Conservation (phyloP, 2,888 invertebrate genomes). For the Apotomis turbidana region DNA sequence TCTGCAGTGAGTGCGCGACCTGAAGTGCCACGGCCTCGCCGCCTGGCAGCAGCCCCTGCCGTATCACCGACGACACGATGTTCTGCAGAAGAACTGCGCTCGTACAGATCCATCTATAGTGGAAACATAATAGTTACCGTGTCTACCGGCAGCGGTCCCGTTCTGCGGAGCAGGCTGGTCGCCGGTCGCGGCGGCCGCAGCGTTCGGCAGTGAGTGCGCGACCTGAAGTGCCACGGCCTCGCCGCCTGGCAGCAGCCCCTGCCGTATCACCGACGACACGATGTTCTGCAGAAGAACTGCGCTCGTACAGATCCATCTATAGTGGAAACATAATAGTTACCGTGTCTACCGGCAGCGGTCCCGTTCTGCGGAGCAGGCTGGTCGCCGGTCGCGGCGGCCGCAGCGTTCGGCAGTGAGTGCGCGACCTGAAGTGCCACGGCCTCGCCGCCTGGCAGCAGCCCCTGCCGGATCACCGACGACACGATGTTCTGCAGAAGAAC, state of each 20-base stretch:
- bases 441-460: constrained; percentile 58
- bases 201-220: constrained; percentile 27
- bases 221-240: constrained; percentile 55
- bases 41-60: constrained; percentile 61
- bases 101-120: constrained; percentile 32
- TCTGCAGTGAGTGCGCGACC: constrained; percentile 31
- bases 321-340: neutral
- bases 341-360: constrained; percentile 18
- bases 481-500: constrained; percentile 65
- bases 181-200: constrained; percentile 17
- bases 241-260: constrained; percentile 58
- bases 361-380: constrained; percentile 16
- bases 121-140: neutral
- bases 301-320: constrained; percentile 42
- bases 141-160: constrained; percentile 13
- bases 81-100: constrained; percentile 62
- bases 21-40: constrained; percentile 56
- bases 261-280: constrained; percentile 61
- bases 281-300: constrained; percentile 64
- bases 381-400: constrained; percentile 14
- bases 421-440: constrained; percentile 52
- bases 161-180: constrained; percentile 15
- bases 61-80: constrained; percentile 61
- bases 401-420: constrained; percentile 24
- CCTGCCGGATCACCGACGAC: constrained; percentile 61